Percentiles rank a stretch among this genome's conserved stretches.
Evolutionary conservation across 2,888 invertebrate genomes (phyloP).

Genomic region (Drosophila neoperkinsi): DNA sequence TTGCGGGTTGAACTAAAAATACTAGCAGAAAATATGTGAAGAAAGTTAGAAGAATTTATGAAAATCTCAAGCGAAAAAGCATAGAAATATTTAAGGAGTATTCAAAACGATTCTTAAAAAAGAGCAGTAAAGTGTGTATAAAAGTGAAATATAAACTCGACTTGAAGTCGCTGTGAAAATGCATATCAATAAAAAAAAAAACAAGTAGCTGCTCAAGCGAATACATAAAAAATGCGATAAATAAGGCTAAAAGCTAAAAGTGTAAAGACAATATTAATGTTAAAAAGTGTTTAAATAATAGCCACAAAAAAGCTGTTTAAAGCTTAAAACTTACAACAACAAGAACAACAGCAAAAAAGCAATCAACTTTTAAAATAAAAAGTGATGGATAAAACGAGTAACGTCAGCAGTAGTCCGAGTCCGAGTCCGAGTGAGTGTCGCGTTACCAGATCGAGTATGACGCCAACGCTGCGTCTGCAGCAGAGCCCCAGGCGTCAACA

Average conservation of each 20-base stretch:
- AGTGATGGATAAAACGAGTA: slow-evolving; percentile 75
- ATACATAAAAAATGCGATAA: not conserved
- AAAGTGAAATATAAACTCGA: not conserved
- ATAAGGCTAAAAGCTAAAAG: slow-evolving; percentile 5
- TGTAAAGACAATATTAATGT: not conserved
- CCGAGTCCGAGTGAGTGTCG: slow-evolving; percentile 78
- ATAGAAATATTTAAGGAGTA: not conserved
- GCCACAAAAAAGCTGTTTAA: not conserved
- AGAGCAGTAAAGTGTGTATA: not conserved
- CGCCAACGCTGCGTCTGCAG: slow-evolving; percentile 69
- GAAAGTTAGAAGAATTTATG: not conserved
- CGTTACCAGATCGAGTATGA: slow-evolving; percentile 74
- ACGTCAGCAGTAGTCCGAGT: slow-evolving; percentile 47
- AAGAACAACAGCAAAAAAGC: not conserved
- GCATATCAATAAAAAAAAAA: slow-evolving; percentile 10
- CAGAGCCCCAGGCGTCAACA: slow-evolving; percentile 67
- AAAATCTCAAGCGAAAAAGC: not conserved
- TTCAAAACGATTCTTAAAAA: not conserved
- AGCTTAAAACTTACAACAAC: not conserved
- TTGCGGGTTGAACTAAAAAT: slow-evolving; percentile 34
- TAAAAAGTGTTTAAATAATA: not conserved
- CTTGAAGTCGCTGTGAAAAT: not conserved
- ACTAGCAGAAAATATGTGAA: not conserved
- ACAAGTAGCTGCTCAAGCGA: slow-evolving; percentile 3
- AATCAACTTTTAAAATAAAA: slow-evolving; percentile 4